Evolutionary conservation across 2,797 vertebrate species (phyloP), one percentile per base, ranked within the genome.

Genomic region (Corythornis leucogaster): DNA sequence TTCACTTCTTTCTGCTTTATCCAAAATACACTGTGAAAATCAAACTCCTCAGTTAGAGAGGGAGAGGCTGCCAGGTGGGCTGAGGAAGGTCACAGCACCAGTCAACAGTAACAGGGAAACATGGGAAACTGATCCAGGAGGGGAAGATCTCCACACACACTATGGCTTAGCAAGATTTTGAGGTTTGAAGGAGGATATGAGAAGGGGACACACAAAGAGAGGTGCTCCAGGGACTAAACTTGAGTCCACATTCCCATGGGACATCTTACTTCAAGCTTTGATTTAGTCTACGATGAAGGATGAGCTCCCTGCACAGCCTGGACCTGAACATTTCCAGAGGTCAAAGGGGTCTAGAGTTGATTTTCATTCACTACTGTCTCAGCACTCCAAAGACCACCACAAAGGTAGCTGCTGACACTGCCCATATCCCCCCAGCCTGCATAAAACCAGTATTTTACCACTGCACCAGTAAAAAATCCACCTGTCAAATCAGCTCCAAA

Each of bases 1-100:
- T 91, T 70, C 69, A 9, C 55, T 89, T 77, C 89, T 89, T 87
- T 92, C 85, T 94, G 91, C 59, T 81, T 87, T 63, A 87, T 87
- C 85, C 89, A 94, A 94, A 84, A 61, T 11, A 87, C 74, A 91
- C 89, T 38, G 8, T 62, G 69, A 80, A 87, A 89, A 81, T 38
- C 82, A 59, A 58, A 57, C 30, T 45, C 9, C 48, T 18, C 30
- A 67, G 40, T 14, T 40, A 6, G 24, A 48, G 76, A 3, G 16
- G 9, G 57, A 85, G 76, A 83, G 42, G 73, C 69, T 89, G 92
- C 82, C 93, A 85, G 93, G 93, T 83, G 91, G 83, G 50, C 45
- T 1, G 2, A 92, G 62, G 81, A 66, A 73, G 35, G 42, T 21
- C 82, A 71, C 0, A 18, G 66, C 81, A 63, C 50, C 46, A 30